Base-by-base conservation (phyloP, 1,140 invertebrate species). In the Ectropis grisescens region DNA sequence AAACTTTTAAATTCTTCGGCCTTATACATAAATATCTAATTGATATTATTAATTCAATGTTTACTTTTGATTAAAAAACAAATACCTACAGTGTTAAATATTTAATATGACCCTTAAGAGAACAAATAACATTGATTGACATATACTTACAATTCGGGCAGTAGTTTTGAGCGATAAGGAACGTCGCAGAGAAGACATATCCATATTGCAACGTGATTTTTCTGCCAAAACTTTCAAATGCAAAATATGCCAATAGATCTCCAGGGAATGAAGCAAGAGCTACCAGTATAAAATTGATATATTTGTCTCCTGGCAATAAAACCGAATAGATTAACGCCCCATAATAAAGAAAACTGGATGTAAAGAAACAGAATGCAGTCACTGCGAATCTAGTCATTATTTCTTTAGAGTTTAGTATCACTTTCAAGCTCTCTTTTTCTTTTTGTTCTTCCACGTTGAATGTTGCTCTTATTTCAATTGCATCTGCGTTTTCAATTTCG, bases 301-400 rank as follows among this genome's bases (percentile, higher is more conserved):
- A 91, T 49, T 86, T 82, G 49, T 86, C 86, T 6, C 91, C 91
- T 13, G 86, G 88, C 13, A 94, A 69, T 14, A 89, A 83, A 2
- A 91, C 89, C 0, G 91, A 88, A 55, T 93, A 91, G 1, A 93
- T 82, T 1, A 90, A 89, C 9, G 93, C 60, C 0, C 91, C 93
- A 50, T 93, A 94, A 57, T 93, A 94, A 1, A 93, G 84, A 34
- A 93, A 88, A 6, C 87, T 86, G 34, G 87, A 86, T 1, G 88
- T 84, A 10, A 90, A 84, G 84, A 87, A 91, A 57, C 84, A 90
- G 55, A 89, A 84, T 15, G 84, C 87, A 0, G 58, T 49, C 3
- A 74, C 69, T 0, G 34, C 28, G 2, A 78, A 30, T 4, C 72
- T 49, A 29, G 49, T 49, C 53, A 71, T 59, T 35, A 64, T 72